Evolutionary conservation across 2,888 invertebrate species (phyloP), one percentile per base, ranked within the genome.

Genomic region (Cetonia aurata): DNA sequence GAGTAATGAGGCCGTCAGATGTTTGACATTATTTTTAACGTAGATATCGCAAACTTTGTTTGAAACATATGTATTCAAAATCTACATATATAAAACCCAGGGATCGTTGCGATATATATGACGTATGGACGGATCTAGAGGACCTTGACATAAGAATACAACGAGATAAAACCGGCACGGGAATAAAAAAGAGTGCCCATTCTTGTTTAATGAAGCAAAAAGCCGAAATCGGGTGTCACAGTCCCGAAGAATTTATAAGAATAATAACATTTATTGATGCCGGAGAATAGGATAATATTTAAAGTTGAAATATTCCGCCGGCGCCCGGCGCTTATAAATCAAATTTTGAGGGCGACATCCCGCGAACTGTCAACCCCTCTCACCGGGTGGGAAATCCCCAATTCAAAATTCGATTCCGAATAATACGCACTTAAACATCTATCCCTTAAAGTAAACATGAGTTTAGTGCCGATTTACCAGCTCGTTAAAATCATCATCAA

Each of bases 191-290:
- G 25, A 25, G 25, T 25, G 25, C 25, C 25, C 25, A 25, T 25
- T 25, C 25, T 25, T 25, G 25, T 25, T 25, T 55, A 67, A 67
- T 53, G 59, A 44, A 59, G 59, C 25, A 44, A 42, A 42, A 59
- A 59, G 25, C 59, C 44, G 44, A 59, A 59, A 59, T 59, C 15
- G 44, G 59, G 15, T 44, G 59, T 44, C 59, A 59, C 44, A 44
- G n/a, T 59, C 17, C 9, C 17, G 37, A 12, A 44, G 19, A 44
- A 59, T 59, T 59, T 59, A 59, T 59, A 44, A 59, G 33, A 59
- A 59, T 59, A 59, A 42, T 59, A 59, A 59, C 59, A 59, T 59
- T 59, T 59, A 59, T 59, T 44, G 59, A 42, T 25, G 44, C 4
- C 17, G 59, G 25, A 17, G n/a, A n/a, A 19, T 50, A 33, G 42